Conservation (phyloP, 2,113 vertebrate genomes). For the Dromas ardeola region DNA sequence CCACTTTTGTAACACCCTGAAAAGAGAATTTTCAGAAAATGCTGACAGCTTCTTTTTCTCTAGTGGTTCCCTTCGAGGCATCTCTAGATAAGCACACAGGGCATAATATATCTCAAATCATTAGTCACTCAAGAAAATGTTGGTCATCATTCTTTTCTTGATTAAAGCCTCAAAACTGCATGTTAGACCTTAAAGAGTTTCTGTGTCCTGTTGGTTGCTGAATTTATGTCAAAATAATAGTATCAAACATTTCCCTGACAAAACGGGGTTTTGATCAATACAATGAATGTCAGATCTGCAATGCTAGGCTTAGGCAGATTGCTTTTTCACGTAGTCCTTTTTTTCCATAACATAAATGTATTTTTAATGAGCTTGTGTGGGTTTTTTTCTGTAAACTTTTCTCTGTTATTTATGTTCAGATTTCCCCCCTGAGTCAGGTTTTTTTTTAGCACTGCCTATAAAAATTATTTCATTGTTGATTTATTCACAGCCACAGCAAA, state of each 20-base stretch:
- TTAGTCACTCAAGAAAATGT: background rate
- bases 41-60: background rate
- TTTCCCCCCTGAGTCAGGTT: background rate
- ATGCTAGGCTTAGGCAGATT: slow-evolving; percentile 10
- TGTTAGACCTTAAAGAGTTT: slow-evolving; percentile 11
- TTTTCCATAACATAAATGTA: background rate
- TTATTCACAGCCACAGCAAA: slow-evolving; percentile 58
- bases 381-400: slow-evolving; percentile 2
- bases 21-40: background rate
- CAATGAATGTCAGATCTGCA: slow-evolving; percentile 39
- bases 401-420: slow-evolving; percentile 28
- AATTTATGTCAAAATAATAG: slow-evolving; percentile 36
- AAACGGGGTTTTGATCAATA: slow-evolving; percentile 56
- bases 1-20: background rate
- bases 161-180: slow-evolving; percentile 2
- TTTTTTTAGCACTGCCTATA: slow-evolving; percentile 27
- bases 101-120: background rate
- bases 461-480: slow-evolving; percentile 57
- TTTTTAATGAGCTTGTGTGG: slow-evolving; percentile 21
- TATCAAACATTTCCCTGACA: slow-evolving; percentile 55
- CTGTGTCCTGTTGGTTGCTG: background rate
- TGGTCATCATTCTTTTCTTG: slow-evolving; percentile 1
- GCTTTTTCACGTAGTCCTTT: background rate
- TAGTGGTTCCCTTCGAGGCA: background rate
- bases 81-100: background rate